Conservation (phyloP, 2,113 vertebrate genomes). For the Rhinolophus sinicus region DNA sequence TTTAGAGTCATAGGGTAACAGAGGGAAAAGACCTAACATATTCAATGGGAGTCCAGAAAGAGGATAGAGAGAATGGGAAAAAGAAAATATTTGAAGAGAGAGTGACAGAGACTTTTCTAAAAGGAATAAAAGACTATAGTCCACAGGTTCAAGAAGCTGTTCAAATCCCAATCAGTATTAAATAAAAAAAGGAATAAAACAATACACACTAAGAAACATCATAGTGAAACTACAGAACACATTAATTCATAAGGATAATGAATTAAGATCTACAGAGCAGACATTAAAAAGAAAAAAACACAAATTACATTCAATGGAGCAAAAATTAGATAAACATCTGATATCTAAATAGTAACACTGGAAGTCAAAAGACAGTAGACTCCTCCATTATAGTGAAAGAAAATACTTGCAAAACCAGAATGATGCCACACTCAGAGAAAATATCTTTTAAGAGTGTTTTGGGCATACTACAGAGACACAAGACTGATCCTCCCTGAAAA, state of each 20-base stretch:
- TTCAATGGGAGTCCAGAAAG: not conserved
- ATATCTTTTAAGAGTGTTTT: not conserved
- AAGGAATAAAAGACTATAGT: not conserved
- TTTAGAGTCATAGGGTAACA: not conserved
- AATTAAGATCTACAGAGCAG: not conserved
- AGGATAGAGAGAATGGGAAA: not conserved
- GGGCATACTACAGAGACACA: not conserved
- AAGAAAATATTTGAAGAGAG: not conserved
- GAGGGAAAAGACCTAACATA: not conserved
- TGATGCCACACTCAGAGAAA: not conserved
- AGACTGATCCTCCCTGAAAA: not conserved
- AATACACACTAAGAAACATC: not conserved
- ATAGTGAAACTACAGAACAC: not conserved
- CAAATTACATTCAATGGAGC: not conserved
- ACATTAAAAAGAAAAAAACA: not conserved
- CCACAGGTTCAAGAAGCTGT: not conserved
- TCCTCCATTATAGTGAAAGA: not conserved
- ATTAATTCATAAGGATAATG: not conserved
- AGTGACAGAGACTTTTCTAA: not conserved
- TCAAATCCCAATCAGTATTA: not conserved
- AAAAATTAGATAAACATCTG: not conserved
- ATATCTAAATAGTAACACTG: not conserved
- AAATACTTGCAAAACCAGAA: not conserved
- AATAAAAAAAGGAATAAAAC: not conserved
- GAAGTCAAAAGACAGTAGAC: conserved; percentile 1